Evolutionary conservation across 2,888 invertebrate species (phyloP), one percentile per base, ranked within the genome.

Genomic region (Phortica magna): DNA sequence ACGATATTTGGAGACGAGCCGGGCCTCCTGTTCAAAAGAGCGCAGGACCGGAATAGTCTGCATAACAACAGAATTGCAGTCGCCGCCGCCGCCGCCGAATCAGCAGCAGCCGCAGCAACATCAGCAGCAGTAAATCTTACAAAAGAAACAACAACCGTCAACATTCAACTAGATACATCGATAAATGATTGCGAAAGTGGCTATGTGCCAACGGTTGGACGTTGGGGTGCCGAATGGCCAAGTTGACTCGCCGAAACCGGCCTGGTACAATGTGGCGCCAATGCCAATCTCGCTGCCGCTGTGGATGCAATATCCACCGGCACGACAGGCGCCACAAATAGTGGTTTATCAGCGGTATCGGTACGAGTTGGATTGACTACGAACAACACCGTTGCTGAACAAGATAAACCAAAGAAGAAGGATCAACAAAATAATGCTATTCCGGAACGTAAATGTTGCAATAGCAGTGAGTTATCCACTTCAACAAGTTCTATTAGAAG

Each of bases 151-250:
- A 55, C 53, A 71, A 61, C 82, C 84, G 88, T 86, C 91, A 91
- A 91, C 89, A 91, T 91, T 91, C 91, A 91, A 90, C 83, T 91
- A 92, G 90, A 92, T 90, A 84, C 90, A 89, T 88, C 91, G 80
- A 85, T 91, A 88, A 93, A 93, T 92, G 93, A 93, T 92, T 93
- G 93, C 89, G 93, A 93, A 92, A 91, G 89, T 84, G 91, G 94
- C 85, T 94, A 94, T 90, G 94, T 95, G 93, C 96, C 96, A 93
- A 94, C 95, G 91, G 96, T 96, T 92, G 96, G 96, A 91, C 95
- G 97, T 88, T 97, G 97, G 97, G 97, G 97, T 93, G 95, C 95
- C 93, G 97, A 97, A 93, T 98, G 97, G 98, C 98, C 98, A 94
- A 97, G 97, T 97, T 98, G 98, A 98, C 97, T 98, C 97, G 95